Evolutionary conservation across 2,113 vertebrate species (phyloP), one percentile per base, ranked within the genome.

Genomic region (Rissa tridactyla): DNA sequence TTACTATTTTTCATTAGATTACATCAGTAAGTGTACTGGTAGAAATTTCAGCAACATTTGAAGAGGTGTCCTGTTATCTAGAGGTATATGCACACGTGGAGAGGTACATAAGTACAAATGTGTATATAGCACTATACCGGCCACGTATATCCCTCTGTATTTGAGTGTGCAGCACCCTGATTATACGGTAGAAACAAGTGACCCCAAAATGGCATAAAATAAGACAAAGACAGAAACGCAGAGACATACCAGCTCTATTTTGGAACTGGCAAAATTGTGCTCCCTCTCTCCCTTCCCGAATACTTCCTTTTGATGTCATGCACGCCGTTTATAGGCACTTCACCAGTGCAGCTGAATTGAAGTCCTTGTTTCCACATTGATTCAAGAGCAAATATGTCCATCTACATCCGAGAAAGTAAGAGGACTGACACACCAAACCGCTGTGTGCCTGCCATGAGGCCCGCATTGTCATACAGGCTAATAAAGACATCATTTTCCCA

Each of bases 401-500:
- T 70, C 52, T 29, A 17, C 78, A 57, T 65, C 19, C 3, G n/a
- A 57, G 58, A 49, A 55, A 51, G 60, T 11, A 18, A 34, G 42
- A 58, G 72, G 75, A 7, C 36, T 32, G 82, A 26, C 42, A 16
- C 54, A 47, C 21, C 22, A 26, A 29, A 10, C 25, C 3, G 4
- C 81, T 88, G 68, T 61, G 75, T 82, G 88, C 91, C 82, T 21
- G 20, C 91, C 92, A 3, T 72, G 77, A 90, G 90, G 82, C 78
- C 75, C 7, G 2, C 83, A 49, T 85, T 92, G 92, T 92, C 90
- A 66, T 30, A 52, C 66, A 5, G 5, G 44, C 95, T 91, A 73
- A 97, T 87, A 96, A 71, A 90, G 72, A 93, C 96, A 91, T 96
- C 90, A 94, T 96, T 97, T 95, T 91, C 92, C 90, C 92, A 76